phyloP scores from a whole-genome alignment of 2,797 vertebrate genomes.

The Chrosomus eos region DNA sequence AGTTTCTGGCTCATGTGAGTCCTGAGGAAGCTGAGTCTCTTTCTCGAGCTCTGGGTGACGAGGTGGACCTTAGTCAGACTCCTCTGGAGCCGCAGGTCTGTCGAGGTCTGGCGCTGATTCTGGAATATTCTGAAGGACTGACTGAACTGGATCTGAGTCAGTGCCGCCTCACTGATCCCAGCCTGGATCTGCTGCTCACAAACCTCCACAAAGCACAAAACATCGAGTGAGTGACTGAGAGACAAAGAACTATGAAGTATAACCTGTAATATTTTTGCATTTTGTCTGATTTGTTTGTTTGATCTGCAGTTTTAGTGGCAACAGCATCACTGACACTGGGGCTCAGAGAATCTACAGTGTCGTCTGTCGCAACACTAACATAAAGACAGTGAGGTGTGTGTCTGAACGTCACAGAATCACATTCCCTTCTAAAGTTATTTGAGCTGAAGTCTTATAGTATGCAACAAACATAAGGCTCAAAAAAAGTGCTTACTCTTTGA shows the following conservation, averaged over 20 bases:
- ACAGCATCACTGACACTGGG: constrained; percentile 60
- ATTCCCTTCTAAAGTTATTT: neutral
- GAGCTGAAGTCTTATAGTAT: neutral
- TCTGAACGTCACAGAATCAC: neutral
- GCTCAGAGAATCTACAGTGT: constrained; percentile 45
- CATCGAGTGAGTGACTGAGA: constrained; percentile 65
- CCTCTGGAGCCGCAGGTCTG: constrained; percentile 58
- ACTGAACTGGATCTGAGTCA: constrained; percentile 70
- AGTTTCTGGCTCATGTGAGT: constrained; percentile 56
- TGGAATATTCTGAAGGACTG: constrained; percentile 65
- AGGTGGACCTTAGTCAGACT: constrained; percentile 70
- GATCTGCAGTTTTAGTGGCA: constrained; percentile 64
- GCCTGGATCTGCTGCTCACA: constrained; percentile 58
- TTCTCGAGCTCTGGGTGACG: constrained; percentile 58
- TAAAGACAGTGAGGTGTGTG: constrained; percentile 61
- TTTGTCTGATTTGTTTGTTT: neutral
- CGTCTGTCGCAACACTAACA: constrained; percentile 41
- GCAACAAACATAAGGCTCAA: neutral
- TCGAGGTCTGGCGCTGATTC: constrained; percentile 59
- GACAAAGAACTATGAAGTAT: neutral
- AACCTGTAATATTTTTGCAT: neutral
- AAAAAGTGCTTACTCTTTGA: neutral
- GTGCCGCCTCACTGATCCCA: constrained; percentile 66
- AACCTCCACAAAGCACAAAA: constrained; percentile 67
- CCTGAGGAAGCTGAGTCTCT: constrained; percentile 52